phyloP scores from a whole-genome alignment of 2,113 vertebrate species.

The Petaurus breviceps region DNA sequence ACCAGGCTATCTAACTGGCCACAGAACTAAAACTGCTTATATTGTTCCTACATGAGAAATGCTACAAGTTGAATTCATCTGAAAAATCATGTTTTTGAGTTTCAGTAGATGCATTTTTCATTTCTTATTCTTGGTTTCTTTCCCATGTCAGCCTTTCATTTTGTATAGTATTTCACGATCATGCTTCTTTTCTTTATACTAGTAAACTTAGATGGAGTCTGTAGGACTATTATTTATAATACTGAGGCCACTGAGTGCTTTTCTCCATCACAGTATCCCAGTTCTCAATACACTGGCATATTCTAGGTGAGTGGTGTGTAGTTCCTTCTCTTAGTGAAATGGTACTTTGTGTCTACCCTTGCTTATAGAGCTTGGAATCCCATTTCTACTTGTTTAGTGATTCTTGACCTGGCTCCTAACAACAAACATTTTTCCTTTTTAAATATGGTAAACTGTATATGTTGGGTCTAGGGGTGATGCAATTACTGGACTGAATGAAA shows the following conservation, averaged over 20 bases:
- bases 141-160: constrained; percentile 68
- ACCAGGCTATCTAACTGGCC: constrained; percentile 55
- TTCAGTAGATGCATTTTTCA: constrained; percentile 66
- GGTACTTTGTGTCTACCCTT: constrained; percentile 11
- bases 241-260: constrained; percentile 66
- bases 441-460: constrained; percentile 41
- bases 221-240: constrained; percentile 72
- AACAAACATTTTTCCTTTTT: constrained; percentile 24
- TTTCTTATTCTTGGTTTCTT: constrained; percentile 74
- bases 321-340: background rate
- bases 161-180: constrained; percentile 76
- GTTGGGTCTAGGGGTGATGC: constrained; percentile 68
- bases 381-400: constrained; percentile 43
- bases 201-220: constrained; percentile 73
- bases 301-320: constrained; percentile 66
- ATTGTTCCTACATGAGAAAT: constrained; percentile 63
- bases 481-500: constrained; percentile 65
- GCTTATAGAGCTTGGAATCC: constrained; percentile 40
- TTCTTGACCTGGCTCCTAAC: constrained; percentile 56
- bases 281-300: constrained; percentile 66
- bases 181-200: constrained; percentile 76
- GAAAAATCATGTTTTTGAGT: constrained; percentile 71
- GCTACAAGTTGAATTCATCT: constrained; percentile 66
- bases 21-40: constrained; percentile 68
- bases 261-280: constrained; percentile 74